Evolutionary conservation across 2,113 vertebrate species (phyloP).

Genomic region (Ochotona princeps): DNA sequence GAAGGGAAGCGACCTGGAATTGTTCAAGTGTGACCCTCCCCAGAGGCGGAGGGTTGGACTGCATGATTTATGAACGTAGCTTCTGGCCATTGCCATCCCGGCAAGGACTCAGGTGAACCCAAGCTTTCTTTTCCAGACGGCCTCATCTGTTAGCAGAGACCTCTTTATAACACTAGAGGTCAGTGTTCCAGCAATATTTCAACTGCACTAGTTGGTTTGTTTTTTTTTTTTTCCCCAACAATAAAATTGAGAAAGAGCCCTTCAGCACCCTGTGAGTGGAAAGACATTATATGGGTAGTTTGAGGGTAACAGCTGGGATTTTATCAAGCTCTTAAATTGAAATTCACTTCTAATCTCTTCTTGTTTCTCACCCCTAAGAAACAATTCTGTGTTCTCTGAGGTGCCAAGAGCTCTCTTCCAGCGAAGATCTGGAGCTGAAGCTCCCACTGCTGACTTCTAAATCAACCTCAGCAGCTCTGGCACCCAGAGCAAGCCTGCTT

Average conservation of each 20-base stretch:
- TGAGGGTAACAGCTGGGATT: slow-evolving; percentile 43
- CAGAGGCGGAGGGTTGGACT: not conserved
- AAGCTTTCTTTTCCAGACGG: not conserved
- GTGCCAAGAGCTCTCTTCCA: not conserved
- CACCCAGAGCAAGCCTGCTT: not conserved
- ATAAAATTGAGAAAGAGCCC: slow-evolving; percentile 1
- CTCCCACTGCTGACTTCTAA: not conserved
- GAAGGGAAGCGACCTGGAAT: slow-evolving; percentile 56
- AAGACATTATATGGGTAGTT: slow-evolving; percentile 7
- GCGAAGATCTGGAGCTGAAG: not conserved
- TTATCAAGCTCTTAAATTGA: slow-evolving; percentile 56
- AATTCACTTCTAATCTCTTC: slow-evolving; percentile 57
- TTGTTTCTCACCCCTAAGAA: slow-evolving; percentile 56
- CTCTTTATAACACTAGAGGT: slow-evolving; percentile 76
- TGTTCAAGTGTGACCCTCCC: slow-evolving; percentile 22
- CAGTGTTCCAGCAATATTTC: slow-evolving; percentile 77
- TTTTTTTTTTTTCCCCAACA: not conserved
- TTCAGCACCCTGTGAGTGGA: not conserved
- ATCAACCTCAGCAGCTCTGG: not conserved
- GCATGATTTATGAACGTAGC: slow-evolving; percentile 29
- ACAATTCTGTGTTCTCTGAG: not conserved
- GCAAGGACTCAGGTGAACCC: not conserved
- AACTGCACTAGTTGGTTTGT: not conserved
- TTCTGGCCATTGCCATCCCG: not conserved
- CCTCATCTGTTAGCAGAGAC: not conserved